Percentiles rank a stretch among this genome's conserved stretches.
Conservation (phyloP, 2,113 vertebrate genomes). For the Zapus hudsonius region DNA sequence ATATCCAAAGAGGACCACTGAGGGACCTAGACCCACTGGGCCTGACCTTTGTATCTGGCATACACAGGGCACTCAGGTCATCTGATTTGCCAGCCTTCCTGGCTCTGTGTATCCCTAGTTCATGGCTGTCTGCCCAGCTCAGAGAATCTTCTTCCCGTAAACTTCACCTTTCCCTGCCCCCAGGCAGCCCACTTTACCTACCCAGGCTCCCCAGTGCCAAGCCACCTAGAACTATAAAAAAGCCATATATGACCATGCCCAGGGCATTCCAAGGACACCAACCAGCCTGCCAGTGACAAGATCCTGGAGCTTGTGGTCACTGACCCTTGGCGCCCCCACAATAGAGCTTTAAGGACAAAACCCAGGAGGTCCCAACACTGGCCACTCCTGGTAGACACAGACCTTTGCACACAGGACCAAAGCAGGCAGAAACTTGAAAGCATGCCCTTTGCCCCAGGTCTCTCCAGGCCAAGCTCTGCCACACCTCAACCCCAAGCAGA, state of each 20-base stretch:
- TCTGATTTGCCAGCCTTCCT: background rate
- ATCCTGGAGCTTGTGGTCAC: background rate
- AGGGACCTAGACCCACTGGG: background rate
- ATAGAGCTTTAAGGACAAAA: background rate
- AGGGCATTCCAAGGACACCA: background rate
- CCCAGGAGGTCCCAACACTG: background rate
- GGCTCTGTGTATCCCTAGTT: background rate
- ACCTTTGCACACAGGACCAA: background rate
- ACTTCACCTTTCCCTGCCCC: background rate
- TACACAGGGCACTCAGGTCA: background rate
- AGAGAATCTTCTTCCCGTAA: background rate
- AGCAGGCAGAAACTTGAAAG: background rate
- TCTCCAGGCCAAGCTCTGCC: background rate
- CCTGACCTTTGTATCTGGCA: accelerated
- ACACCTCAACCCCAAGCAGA: background rate
- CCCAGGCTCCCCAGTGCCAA: background rate
- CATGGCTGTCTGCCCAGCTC: background rate
- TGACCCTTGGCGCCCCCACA: background rate
- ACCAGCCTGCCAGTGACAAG: background rate
- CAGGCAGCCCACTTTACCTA: background rate
- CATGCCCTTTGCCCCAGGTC: background rate
- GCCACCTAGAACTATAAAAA: background rate
- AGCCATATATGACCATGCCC: background rate
- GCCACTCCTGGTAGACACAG: background rate
- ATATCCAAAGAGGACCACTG: background rate